Evolutionary conservation across 1,140 invertebrate species (phyloP), one percentile per base, ranked within the genome.

Genomic region (Nylanderia fulva): DNA sequence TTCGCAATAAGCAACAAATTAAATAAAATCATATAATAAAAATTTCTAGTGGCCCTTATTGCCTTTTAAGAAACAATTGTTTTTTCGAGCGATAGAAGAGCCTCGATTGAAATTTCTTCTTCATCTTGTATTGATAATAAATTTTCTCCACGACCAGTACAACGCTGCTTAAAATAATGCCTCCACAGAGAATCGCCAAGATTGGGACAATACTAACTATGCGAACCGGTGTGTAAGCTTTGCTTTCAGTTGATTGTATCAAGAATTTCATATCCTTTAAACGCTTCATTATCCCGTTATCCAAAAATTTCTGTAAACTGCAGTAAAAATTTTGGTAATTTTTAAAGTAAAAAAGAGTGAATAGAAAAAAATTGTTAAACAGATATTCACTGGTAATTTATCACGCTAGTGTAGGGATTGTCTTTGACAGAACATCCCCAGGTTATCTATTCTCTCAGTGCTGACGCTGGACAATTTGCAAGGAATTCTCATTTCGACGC

Each of bases 341-440:
- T n/a, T 8, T 15, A 8, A 13, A 52, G 1, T n/a, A n/a, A 9
- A 52, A 2, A 66, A 66, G 6, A 4, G 36, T 4, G 13, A 0
- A 24, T 27, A 21, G 45, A 52, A 15, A 33, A 33, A 63, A 13
- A 56, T 48, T 69, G 29, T 1, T 3, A 29, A 0, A 52, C 13
- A 9, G 18, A 18, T 64, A 84, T 86, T 56, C 29, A 89, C 88
- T 89, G 64, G 64, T 88, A 76, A 76, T 88, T 89, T n/a, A 89
- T 89, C 6, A 89, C 5, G 8, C 9, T 42, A 0, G 77, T 88
- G 9, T 83, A 89, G 1, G 72, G 88, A 60, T 60, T 88, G 0
- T n/a, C 18, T 45, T 89, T 88, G 74, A 60, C 1, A 89, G 33
- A 11, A 72, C 45, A 89, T 75, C 1, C 45, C 66, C 4, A 89